Percentiles rank a stretch among this genome's conserved stretches.
phyloP scores from a whole-genome alignment of 1,140 invertebrate genomes.

The Drosophila trapezifrons region DNA sequence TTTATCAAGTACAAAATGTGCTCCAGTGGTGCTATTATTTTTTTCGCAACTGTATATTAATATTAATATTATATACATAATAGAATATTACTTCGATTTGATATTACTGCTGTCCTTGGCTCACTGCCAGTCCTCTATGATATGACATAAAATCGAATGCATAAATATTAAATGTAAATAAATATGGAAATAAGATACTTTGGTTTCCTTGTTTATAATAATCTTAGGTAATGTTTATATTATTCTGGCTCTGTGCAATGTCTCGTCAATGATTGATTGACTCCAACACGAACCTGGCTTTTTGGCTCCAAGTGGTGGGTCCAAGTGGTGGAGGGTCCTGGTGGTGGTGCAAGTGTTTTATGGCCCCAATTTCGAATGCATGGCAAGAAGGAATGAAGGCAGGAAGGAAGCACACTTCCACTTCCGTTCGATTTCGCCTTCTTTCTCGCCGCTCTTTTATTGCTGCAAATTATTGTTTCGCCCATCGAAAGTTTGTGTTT shows the following conservation, averaged over 20 bases:
- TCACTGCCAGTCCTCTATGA: too few species aligned
- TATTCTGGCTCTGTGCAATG: background rate
- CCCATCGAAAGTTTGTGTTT: conserved; percentile 42
- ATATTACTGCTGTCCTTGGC: too few species aligned
- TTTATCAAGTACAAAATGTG: too few species aligned
- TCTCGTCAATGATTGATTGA: conserved; percentile 1
- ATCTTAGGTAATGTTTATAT: conserved; percentile 9
- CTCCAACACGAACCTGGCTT: conserved; percentile 8
- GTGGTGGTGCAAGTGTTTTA: conserved; percentile 15
- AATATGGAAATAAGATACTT: background rate
- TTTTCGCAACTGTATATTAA: too few species aligned
- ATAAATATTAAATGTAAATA: background rate
- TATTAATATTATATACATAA: background rate
- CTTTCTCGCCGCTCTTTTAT: conserved; percentile 9
- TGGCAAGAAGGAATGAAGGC: too few species aligned
- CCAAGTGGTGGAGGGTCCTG: background rate
- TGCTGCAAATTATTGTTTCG: conserved; percentile 38
- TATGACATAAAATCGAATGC: background rate
- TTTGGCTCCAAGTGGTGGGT: background rate
- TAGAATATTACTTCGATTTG: too few species aligned
- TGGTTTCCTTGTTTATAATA: background rate
- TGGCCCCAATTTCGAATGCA: conserved; percentile 12
- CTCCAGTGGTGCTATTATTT: too few species aligned
- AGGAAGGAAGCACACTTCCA: background rate
- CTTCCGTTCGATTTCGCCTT: conserved; percentile 21